Evolutionary conservation across 2,888 invertebrate genomes (phyloP).

Genomic region (Leistus spinibarbis): DNA sequence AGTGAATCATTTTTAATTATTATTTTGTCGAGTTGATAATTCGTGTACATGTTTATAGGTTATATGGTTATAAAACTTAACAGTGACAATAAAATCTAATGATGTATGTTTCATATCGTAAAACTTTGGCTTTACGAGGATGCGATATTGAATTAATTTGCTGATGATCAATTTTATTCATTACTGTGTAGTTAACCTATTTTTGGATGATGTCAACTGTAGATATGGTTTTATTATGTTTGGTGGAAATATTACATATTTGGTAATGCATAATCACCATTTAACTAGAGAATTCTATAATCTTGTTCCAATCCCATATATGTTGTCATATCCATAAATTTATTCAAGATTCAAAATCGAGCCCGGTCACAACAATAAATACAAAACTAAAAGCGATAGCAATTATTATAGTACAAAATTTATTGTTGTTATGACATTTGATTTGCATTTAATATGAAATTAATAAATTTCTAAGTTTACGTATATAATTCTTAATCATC

Average conservation of each 20-base stretch:
- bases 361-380: too few relatives aligned
- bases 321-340: too few relatives aligned
- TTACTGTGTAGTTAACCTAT: neutral
- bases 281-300: too few relatives aligned
- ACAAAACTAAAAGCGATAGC: too few relatives aligned
- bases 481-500: too few relatives aligned
- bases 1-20: neutral
- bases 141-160: neutral
- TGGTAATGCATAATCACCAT: too few relatives aligned
- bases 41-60: neutral
- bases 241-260: neutral
- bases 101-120: neutral
- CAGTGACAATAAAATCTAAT: neutral
- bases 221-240: neutral
- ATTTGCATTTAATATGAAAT: too few relatives aligned
- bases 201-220: neutral
- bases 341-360: too few relatives aligned
- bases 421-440: too few relatives aligned
- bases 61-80: neutral
- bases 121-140: neutral
- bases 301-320: too few relatives aligned
- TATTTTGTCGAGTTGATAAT: neutral
- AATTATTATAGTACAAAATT: too few relatives aligned
- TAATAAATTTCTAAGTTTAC: too few relatives aligned
- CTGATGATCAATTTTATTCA: neutral